Conservation (phyloP, 2,888 invertebrate genomes). For the Lottia scabra region DNA sequence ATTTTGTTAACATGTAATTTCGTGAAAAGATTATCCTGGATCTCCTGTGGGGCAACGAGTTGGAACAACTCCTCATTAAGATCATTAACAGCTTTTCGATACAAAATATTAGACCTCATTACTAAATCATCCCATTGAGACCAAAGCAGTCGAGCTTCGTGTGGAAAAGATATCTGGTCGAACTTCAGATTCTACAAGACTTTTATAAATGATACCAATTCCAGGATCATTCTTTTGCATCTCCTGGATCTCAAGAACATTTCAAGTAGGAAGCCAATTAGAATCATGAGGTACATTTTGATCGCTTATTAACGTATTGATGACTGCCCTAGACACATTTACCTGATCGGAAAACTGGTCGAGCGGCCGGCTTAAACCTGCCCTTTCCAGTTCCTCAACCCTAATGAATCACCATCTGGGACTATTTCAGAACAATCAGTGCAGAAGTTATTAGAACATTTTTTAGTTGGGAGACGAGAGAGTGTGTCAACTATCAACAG, state of each 20-base stretch:
- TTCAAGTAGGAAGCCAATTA: neutral
- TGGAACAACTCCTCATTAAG: constrained; percentile 1
- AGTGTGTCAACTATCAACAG: neutral
- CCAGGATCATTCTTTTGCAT: neutral
- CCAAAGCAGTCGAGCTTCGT: constrained; percentile 17
- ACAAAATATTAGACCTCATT: constrained; percentile 21
- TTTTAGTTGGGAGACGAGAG: neutral
- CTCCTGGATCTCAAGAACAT: neutral
- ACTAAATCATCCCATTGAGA: constrained; percentile 25
- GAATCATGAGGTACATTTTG: neutral
- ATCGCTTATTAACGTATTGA: too few species aligned
- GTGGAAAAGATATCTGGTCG: constrained; percentile 5
- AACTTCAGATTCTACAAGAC: neutral
- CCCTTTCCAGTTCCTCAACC: neutral
- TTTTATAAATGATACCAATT: neutral
- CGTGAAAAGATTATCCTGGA: constrained; percentile 22
- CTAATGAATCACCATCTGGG: neutral
- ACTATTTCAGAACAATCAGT: neutral
- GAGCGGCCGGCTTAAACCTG: neutral
- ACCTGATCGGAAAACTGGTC: too few species aligned
- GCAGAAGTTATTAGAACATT: neutral
- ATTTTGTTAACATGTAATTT: constrained; percentile 24
- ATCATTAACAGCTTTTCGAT: constrained; percentile 9
- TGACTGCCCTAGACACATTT: too few species aligned
- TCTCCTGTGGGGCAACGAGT: constrained; percentile 22